Base-by-base conservation (phyloP, 2,888 invertebrate species). In the Dysmachus trigonus region DNA sequence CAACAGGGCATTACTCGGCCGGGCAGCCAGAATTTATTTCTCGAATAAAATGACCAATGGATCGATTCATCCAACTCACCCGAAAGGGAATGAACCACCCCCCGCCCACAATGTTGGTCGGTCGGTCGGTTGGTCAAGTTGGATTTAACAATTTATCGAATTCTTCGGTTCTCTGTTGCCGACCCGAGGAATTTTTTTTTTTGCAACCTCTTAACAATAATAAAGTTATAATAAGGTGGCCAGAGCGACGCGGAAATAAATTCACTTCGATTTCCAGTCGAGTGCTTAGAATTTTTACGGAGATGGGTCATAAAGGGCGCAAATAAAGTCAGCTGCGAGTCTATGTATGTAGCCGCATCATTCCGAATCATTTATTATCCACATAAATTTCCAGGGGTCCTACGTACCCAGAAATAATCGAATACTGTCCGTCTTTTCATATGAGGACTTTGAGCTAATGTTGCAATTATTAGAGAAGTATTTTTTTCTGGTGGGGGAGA, bases 311-410 rank as follows among this genome's bases (percentile, higher is more conserved):
- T 85, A 85, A 86, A 86, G 77, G 72, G 35, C 86, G 81, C 51
- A 85, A 85, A 85, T 85, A 86, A 85, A 86, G 81, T 73, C 85
- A 30, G 73, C 79, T 73, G 79, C 85, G 79, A 76, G 73, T 86
- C 85, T 85, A 33, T 72, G 85, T 85, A 33, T 72, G 85, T 79
- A 41, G 72, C 76, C 71, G 62, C 62, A 84, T 76, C 83, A 83
- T 86, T 86, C 71, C 62, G 71, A 74, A 84, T 84, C 86, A 79
- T 86, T 86, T 86, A 86, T 85, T 73, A 51, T 84, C 85, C 41
- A 81, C 79, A 85, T 86, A 86, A 86, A 86, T 72, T 81, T 85
- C 51, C 73, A 33, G 81, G 62, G 51, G 13, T 53, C 31, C 15
- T 53, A 10, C 7, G n/a, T 51, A 15, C 51, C 51, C 18, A 15